phyloP scores from a whole-genome alignment of 35 echinoderm and acorn worm genomes.

The Chiridota heheva region DNA sequence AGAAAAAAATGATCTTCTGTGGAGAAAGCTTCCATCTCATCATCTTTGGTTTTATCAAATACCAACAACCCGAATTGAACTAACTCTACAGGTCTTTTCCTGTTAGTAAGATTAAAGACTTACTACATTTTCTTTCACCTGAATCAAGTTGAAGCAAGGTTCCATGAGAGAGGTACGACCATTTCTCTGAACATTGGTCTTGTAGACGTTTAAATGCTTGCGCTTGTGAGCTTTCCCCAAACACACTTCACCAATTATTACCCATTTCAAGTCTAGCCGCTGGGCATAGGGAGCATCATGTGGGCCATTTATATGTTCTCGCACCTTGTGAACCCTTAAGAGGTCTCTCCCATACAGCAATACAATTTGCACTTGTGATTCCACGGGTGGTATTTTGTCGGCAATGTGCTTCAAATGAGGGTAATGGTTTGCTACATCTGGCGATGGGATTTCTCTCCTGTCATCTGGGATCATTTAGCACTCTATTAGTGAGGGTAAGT shows the following conservation, averaged over 20 bases:
- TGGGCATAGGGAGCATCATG: conserved; percentile 42
- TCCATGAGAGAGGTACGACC: conserved; percentile 9
- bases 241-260: conserved; percentile 46
- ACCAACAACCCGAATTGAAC: too few relatives aligned
- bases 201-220: not conserved
- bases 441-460: conserved; percentile 55
- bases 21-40: too few relatives aligned
- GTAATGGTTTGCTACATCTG: conserved; percentile 25
- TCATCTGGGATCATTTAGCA: conserved; percentile 49
- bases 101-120: not conserved
- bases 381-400: conserved; percentile 34
- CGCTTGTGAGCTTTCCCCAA: conserved; percentile 1
- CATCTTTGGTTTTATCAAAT: too few relatives aligned
- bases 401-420: conserved; percentile 42
- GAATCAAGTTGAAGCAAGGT: conserved; percentile 5
- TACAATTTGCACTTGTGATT: not conserved
- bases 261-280: conserved; percentile 40
- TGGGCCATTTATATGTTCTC: conserved; percentile 7
- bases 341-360: conserved; percentile 38
- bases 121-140: conserved; percentile 23
- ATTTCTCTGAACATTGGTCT: conserved; percentile 14
- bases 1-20: too few relatives aligned
- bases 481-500: conserved; percentile 28
- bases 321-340: conserved; percentile 23
- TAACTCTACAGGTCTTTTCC: too few relatives aligned